Conservation (phyloP, 2,888 invertebrate genomes). For the Coelopa pilipes region DNA sequence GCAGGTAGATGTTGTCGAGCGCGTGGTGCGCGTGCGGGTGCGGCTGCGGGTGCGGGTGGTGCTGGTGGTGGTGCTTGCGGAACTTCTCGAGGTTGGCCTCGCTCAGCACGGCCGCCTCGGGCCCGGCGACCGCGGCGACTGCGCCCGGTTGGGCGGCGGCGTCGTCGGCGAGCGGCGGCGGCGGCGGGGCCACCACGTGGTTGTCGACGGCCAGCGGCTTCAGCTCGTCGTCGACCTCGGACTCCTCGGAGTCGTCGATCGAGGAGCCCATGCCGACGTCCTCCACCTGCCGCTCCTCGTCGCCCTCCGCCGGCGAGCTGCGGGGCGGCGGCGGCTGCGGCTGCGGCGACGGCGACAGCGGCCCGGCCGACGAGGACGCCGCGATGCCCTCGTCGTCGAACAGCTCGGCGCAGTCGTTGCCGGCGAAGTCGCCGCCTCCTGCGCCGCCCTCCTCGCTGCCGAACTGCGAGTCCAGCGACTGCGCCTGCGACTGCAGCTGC, state of each 20-base stretch:
- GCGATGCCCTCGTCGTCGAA: constrained; percentile 43
- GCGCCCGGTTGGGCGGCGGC: neutral
- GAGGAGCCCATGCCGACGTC: constrained; percentile 60
- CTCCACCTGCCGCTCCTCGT: constrained; percentile 42
- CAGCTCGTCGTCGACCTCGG: constrained; percentile 66
- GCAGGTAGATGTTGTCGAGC: constrained; percentile 60
- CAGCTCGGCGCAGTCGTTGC: constrained; percentile 44
- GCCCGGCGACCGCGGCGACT: neutral
- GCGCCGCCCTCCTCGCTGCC: constrained; percentile 52
- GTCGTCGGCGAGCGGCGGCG: constrained; percentile 55
- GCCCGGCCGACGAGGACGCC: constrained; percentile 46
- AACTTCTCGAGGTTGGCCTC: constrained; percentile 63
- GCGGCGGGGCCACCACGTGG: constrained; percentile 58
- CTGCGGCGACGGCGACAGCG: constrained; percentile 46
- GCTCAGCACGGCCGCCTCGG: constrained; percentile 51
- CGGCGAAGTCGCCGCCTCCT: constrained; percentile 40
- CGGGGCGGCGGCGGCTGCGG: constrained; percentile 46
- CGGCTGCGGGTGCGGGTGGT: no score
- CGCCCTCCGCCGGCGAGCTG: constrained; percentile 47
- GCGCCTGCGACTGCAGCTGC: constrained; percentile 43
- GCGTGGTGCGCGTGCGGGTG: no score
- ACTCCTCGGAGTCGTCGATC: constrained; percentile 60
- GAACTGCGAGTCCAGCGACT: constrained; percentile 56
- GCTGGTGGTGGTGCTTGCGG: constrained; percentile 52
- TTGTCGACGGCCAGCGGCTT: constrained; percentile 66